Percentiles rank a stretch among this genome's conserved stretches.
These are phyloP conservation scores for Hiodon alosoides DNA, from an alignment of 2,113 vertebrate species.

Conservation along the genomic window DNA sequence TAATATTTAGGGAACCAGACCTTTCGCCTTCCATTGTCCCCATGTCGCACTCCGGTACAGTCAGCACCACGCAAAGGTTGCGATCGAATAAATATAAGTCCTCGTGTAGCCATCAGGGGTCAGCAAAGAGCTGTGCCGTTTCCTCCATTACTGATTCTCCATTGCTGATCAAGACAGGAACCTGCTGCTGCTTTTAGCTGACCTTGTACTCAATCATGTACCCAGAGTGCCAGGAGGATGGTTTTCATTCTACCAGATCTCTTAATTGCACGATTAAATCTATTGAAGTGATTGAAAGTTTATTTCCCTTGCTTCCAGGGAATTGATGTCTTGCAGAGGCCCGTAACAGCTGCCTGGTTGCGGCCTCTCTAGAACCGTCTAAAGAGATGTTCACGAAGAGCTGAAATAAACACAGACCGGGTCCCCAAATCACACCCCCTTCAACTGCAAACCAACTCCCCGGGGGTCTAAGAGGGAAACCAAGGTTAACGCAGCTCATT, in stretches of 20 bases:
- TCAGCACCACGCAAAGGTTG: no score
- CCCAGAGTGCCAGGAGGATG: no score
- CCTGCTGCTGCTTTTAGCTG: neutral
- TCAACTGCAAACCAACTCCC: no score
- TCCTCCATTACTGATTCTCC: neutral
- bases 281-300: no score
- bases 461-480: neutral
- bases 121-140: conserved; percentile 15
- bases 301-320: no score
- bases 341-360: no score
- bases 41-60: no score
- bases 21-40: neutral
- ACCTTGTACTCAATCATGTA: neutral
- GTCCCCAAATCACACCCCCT: neutral
- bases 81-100: neutral
- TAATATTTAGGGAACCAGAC: neutral
- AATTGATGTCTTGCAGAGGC: no score
- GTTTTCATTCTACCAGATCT: neutral
- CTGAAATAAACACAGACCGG: no score
- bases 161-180: neutral
- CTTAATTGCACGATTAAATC: no score
- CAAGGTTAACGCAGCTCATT: conserved; percentile 5
- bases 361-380: no score
- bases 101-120: conserved; percentile 22
- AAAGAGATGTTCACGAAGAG: no score